phyloP scores from a whole-genome alignment of 2,113 vertebrate genomes.

The Euleptes europaea region DNA sequence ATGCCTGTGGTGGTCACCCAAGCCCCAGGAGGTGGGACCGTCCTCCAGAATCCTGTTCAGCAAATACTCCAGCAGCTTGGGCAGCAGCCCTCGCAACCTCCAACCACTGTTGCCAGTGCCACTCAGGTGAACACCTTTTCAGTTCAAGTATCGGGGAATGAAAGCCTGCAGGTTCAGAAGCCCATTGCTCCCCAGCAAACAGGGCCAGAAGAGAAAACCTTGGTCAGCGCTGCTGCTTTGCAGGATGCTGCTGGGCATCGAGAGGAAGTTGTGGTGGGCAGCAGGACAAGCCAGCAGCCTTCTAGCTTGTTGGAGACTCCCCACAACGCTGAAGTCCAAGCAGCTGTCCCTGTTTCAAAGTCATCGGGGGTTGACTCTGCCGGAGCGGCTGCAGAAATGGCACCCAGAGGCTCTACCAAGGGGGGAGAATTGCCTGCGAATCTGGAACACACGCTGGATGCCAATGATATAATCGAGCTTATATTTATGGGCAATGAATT shows the following conservation, averaged over 20 bases:
- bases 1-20: slow-evolving; percentile 92
- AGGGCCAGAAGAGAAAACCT: background rate
- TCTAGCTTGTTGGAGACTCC: slow-evolving; percentile 25
- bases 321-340: background rate
- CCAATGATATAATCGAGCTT: slow-evolving; percentile 66
- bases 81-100: slow-evolving; percentile 60
- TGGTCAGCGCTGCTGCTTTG: background rate
- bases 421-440: slow-evolving; percentile 1
- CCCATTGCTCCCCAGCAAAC: background rate
- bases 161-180: slow-evolving; percentile 45
- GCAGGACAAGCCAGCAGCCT: slow-evolving; percentile 26
- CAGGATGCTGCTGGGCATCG: slow-evolving; percentile 50
- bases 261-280: slow-evolving; percentile 34
- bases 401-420: slow-evolving; percentile 48
- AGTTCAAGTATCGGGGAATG: slow-evolving; percentile 44
- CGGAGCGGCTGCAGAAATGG: slow-evolving; percentile 37
- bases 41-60: slow-evolving; percentile 71
- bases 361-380: slow-evolving; percentile 41
- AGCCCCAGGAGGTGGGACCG: slow-evolving; percentile 71
- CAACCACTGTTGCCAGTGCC: slow-evolving; percentile 19
- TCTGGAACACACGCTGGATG: slow-evolving; percentile 40
- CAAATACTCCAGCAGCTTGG: slow-evolving; percentile 71
- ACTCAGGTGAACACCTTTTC: slow-evolving; percentile 47
- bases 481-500: slow-evolving; percentile 39
- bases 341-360: slow-evolving; percentile 57